Evolutionary conservation across 2,797 vertebrate species (phyloP).

Genomic region (Naso thynnoides): DNA sequence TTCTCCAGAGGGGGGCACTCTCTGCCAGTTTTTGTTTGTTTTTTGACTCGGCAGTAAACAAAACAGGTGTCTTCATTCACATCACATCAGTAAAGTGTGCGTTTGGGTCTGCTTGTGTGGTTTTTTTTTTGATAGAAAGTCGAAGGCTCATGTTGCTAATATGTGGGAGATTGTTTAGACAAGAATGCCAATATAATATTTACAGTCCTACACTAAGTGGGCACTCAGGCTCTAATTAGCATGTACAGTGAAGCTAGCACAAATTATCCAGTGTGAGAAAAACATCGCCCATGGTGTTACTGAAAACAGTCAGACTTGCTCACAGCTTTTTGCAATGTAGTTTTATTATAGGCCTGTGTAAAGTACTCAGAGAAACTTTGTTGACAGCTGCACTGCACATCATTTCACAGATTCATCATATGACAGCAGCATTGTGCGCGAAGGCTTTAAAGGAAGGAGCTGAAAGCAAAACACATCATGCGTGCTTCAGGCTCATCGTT

Average conservation of each 20-base stretch:
- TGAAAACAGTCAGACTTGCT: constrained; percentile 45
- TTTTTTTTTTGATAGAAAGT: constrained; percentile 35
- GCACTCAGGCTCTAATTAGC: constrained; percentile 48
- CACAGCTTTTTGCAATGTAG: constrained; percentile 11
- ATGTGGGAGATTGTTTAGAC: constrained; percentile 58
- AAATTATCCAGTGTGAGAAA: constrained; percentile 60
- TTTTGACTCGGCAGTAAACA: neutral
- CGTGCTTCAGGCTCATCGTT: neutral
- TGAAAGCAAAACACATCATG: neutral
- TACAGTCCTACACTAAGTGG: constrained; percentile 42
- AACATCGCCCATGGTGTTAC: constrained; percentile 44
- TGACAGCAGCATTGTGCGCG: neutral
- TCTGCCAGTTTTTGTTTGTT: neutral
- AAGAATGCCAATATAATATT: constrained; percentile 46
- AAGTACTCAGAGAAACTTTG: neutral
- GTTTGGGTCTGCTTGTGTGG: neutral
- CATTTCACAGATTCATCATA: neutral
- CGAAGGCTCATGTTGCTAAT: constrained; percentile 36
- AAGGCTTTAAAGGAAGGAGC: neutral
- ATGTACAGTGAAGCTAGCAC: constrained; percentile 41
- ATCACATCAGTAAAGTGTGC: constrained; percentile 15
- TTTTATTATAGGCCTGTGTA: neutral
- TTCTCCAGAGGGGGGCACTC: constrained; percentile 68
- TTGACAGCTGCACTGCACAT: neutral
- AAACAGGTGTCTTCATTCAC: constrained; percentile 45